Evolutionary conservation across 2,888 invertebrate genomes (phyloP).

Genomic region (Sepiola atlantica): DNA sequence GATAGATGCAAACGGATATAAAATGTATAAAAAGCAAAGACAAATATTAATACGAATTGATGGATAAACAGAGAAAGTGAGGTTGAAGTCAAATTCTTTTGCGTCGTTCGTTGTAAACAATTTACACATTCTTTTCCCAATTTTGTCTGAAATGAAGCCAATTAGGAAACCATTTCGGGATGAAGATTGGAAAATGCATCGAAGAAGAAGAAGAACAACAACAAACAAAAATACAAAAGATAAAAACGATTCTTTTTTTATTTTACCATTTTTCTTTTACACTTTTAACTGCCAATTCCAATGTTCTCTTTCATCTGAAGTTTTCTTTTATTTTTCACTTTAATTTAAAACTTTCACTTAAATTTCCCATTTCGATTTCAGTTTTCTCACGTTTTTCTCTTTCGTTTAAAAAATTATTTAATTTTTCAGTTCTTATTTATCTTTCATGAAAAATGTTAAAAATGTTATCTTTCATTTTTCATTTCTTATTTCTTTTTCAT

Average conservation of each 20-base stretch:
- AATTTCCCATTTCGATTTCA: not conserved
- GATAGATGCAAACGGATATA: not conserved
- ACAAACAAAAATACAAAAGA: not conserved
- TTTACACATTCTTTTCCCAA: conserved; percentile 5
- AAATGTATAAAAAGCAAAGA: not conserved
- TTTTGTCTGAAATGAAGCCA: not conserved
- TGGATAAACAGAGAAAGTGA: not conserved
- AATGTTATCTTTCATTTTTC: no score
- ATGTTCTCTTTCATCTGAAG: not conserved
- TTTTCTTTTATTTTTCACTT: not conserved
- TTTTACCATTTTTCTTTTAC: not conserved
- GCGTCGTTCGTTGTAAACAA: not conserved
- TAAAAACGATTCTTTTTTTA: not conserved
- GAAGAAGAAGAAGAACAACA: not conserved
- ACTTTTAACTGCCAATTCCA: not conserved
- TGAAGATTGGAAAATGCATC: not conserved
- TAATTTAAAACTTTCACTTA: not conserved
- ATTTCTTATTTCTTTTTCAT: no score
- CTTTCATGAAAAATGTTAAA: no score
- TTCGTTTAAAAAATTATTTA: no score
- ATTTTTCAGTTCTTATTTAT: no score
- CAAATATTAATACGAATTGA: no score
- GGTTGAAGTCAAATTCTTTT: not conserved
- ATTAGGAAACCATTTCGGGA: not conserved
- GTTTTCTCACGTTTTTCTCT: no score